Conservation (phyloP, 2,113 vertebrate species). For the Osmerus eperlanus region DNA sequence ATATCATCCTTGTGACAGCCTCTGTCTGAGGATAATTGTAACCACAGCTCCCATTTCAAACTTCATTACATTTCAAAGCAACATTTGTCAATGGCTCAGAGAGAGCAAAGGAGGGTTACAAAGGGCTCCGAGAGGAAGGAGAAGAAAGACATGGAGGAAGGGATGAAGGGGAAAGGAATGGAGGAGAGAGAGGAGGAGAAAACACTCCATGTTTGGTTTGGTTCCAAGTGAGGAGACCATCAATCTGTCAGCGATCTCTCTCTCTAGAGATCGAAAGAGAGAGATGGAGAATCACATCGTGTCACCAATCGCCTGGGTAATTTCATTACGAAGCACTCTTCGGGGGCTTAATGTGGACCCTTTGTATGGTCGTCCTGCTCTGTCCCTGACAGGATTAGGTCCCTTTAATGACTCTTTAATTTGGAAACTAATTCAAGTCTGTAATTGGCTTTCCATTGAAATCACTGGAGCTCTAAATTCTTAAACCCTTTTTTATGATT, state of each 20-base stretch:
- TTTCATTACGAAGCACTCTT: conserved; percentile 72
- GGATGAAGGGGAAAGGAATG: conserved; percentile 16
- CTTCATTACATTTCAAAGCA: conserved; percentile 78
- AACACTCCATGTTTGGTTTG: conserved; percentile 43
- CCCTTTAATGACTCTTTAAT: conserved; percentile 93
- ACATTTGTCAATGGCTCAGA: conserved; percentile 70
- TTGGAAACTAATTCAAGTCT: conserved; percentile 96
- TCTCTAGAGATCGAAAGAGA: conserved; percentile 7
- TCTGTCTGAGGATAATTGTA: conserved; percentile 71
- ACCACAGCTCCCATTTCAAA: conserved; percentile 75
- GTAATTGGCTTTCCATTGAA: conserved; percentile 97
- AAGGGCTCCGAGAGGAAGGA: conserved; percentile 51
- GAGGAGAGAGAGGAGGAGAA: conserved; percentile 22
- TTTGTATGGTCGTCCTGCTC: conserved; percentile 69
- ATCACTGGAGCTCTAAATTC: conserved; percentile 92
- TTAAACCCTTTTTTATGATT: conserved; percentile 77
- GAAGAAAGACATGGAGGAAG: conserved; percentile 36
- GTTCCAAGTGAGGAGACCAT: conserved; percentile 47
- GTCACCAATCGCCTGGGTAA: conserved; percentile 63
- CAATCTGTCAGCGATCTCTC: conserved; percentile 32
- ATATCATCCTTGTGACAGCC: conserved; percentile 66
- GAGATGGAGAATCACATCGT: conserved; percentile 60
- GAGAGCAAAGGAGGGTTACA: conserved; percentile 42
- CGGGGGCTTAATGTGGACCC: conserved; percentile 68
- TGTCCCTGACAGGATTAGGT: conserved; percentile 90